Conservation (phyloP, 2,113 vertebrate species). For the Melanerpes aurifrons region DNA sequence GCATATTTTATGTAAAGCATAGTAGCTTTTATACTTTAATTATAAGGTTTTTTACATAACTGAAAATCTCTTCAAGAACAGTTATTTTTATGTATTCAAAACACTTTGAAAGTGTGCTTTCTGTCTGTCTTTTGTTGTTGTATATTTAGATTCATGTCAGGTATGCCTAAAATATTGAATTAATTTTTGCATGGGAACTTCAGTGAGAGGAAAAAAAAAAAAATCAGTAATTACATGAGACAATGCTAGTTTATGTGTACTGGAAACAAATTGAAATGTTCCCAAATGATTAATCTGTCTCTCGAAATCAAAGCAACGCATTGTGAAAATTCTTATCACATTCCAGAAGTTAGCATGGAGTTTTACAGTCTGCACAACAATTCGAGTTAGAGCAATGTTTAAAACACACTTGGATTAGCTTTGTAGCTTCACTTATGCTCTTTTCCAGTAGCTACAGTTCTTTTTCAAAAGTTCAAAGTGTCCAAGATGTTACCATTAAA, state of each 20-base stretch:
- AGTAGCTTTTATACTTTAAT: neutral
- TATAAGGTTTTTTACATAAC: neutral
- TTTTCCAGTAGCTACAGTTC: neutral
- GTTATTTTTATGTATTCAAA: neutral
- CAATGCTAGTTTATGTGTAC: neutral
- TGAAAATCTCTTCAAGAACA: neutral
- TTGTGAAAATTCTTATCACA: neutral
- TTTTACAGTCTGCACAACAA: neutral
- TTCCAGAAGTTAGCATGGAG: neutral
- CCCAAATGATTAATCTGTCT: neutral
- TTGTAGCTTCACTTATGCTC: neutral
- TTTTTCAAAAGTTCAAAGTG: neutral
- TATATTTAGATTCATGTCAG: neutral
- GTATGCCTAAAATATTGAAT: neutral
- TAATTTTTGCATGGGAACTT: neutral
- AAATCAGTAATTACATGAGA: neutral
- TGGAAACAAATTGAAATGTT: neutral
- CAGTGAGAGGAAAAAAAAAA: neutral
- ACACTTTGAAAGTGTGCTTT: neutral
- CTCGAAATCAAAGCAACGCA: neutral
- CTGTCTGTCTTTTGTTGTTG: neutral
- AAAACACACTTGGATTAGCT: neutral
- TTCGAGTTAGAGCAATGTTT: neutral
- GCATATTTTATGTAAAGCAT: neutral
- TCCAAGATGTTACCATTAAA: neutral